Conservation (phyloP, 2,888 invertebrate genomes). For the Panorpa germanica region DNA sequence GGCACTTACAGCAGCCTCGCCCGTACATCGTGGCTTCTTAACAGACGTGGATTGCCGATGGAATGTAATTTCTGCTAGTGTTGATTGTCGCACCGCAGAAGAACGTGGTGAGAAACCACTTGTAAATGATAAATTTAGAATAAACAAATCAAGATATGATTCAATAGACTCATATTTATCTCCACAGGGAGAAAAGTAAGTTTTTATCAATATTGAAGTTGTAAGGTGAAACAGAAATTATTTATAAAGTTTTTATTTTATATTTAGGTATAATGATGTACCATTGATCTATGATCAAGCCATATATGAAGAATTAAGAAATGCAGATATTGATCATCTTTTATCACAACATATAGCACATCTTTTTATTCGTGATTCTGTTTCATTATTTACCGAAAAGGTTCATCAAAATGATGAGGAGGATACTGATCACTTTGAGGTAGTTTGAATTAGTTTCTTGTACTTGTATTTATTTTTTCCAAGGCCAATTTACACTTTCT, state of each 20-base stretch:
- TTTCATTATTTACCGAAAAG: conserved; percentile 89
- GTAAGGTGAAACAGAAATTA: neutral
- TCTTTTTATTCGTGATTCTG: conserved; percentile 92
- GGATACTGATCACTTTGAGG: conserved; percentile 98
- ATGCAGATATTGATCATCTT: conserved; percentile 81
- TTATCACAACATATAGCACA: conserved; percentile 94
- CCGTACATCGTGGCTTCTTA: conserved; percentile 80
- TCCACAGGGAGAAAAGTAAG: conserved; percentile 55
- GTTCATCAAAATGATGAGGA: conserved; percentile 81
- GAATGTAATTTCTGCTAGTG: conserved; percentile 91
- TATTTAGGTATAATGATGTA: conserved; percentile 75
- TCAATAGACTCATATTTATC: conserved; percentile 95
- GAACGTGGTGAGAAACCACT: conserved; percentile 68
- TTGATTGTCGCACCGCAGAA: conserved; percentile 86
- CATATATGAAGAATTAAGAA: conserved; percentile 63
- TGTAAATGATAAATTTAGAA: conserved; percentile 56
- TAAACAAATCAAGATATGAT: conserved; percentile 91
- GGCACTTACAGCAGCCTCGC: conserved; percentile 92
- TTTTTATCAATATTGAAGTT: conserved; percentile 8
- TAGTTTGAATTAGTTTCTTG: conserved; percentile 19
- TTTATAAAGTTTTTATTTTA: conserved; percentile 3
- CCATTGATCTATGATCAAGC: conserved; percentile 68
- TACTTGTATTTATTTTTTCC: conserved; percentile 6
- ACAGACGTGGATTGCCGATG: conserved; percentile 96
- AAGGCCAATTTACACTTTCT: conserved; percentile 1